phyloP scores from a whole-genome alignment of 2,113 vertebrate species.

The Zapus hudsonius region DNA sequence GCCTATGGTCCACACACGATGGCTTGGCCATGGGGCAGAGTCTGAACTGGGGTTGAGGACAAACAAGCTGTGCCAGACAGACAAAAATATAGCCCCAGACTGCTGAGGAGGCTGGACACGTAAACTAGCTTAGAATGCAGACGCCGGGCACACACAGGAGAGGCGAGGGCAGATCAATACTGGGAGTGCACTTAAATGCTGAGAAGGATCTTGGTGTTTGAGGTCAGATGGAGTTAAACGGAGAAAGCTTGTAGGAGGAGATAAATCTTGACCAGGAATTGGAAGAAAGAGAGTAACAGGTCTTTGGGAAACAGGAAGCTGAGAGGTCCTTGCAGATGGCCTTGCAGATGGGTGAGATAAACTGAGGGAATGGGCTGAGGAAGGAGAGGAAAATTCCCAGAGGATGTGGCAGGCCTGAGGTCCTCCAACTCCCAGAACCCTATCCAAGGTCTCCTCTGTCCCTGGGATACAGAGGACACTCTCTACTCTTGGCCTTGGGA shows the following conservation, averaged over 20 bases:
- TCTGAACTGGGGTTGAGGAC: fast-evolving
- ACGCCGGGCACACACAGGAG: fast-evolving
- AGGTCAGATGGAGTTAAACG: background rate
- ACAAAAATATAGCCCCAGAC: background rate
- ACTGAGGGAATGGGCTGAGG: background rate
- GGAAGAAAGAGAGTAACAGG: background rate
- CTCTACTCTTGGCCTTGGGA: background rate
- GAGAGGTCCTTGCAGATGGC: background rate
- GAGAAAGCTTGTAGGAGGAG: background rate
- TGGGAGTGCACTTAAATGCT: background rate
- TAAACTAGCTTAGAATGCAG: background rate
- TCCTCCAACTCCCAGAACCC: background rate
- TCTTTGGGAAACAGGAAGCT: background rate
- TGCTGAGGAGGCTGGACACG: background rate
- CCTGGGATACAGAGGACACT: background rate
- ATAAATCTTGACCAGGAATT: background rate
- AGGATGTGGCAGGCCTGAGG: background rate
- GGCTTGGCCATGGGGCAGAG: background rate
- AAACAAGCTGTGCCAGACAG: background rate
- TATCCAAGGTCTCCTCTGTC: background rate
- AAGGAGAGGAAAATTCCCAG: background rate
- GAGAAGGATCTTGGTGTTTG: background rate
- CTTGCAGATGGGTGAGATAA: background rate
- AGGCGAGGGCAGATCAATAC: background rate
- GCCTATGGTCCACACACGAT: background rate